Conservation (phyloP, 2,797 vertebrate genomes). For the Poeciliopsis turneri region DNA sequence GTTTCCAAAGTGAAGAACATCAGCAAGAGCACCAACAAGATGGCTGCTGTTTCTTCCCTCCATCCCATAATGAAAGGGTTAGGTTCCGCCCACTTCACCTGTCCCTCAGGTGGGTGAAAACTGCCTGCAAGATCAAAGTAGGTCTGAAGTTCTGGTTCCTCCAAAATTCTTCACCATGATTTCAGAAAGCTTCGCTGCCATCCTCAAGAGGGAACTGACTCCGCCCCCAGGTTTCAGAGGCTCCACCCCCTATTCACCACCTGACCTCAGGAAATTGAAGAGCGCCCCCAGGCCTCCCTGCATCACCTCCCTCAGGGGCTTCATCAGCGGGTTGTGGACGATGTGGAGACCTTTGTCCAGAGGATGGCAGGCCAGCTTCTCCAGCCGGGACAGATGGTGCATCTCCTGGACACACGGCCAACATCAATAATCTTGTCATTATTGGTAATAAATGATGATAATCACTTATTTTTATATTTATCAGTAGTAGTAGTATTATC, state of each 20-base stretch:
- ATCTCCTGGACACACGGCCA: slow-evolving; percentile 74
- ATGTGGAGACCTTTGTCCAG: slow-evolving; percentile 94
- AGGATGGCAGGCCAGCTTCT: slow-evolving; percentile 88
- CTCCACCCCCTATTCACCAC: slow-evolving; percentile 10
- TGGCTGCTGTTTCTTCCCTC: background rate
- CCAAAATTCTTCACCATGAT: background rate
- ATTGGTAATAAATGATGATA: too few relatives aligned
- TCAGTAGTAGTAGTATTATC: too few relatives aligned
- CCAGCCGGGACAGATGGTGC: slow-evolving; percentile 81
- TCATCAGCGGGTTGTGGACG: slow-evolving; percentile 87
- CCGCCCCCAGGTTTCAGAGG: slow-evolving; percentile 26
- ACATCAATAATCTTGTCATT: too few relatives aligned
- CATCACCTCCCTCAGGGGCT: slow-evolving; percentile 86
- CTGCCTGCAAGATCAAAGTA: background rate
- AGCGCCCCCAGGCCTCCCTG: slow-evolving; percentile 84
- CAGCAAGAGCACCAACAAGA: background rate
- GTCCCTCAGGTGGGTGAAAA: background rate
- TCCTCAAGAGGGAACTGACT: background rate
- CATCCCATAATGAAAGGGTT: background rate
- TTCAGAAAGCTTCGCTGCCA: background rate
- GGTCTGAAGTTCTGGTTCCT: background rate
- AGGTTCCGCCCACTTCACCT: background rate
- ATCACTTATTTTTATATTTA: too few relatives aligned
- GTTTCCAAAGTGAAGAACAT: background rate
- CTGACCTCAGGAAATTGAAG: slow-evolving; percentile 72